phyloP scores from a whole-genome alignment of 2,888 invertebrate species.

The Odontocolon sp. region DNA sequence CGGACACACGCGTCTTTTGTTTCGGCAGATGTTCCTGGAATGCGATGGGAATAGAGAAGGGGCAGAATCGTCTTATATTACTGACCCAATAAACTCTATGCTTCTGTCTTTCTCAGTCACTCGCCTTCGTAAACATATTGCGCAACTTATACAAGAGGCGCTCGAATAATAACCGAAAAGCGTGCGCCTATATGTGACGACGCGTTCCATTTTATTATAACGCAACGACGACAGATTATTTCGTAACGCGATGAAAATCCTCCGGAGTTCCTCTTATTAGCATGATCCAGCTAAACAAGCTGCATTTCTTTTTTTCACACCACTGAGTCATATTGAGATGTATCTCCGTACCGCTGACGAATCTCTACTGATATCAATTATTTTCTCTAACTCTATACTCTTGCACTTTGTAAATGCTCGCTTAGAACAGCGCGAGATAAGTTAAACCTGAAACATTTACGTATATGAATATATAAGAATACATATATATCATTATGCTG shows the following conservation, averaged over 20 bases:
- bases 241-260: conserved; percentile 30
- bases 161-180: conserved; percentile 7
- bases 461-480: background rate
- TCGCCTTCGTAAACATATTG: conserved; percentile 7
- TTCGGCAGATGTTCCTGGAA: conserved; percentile 44
- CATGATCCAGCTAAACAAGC: conserved; percentile 4
- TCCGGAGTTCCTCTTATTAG: conserved; percentile 29
- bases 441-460: conserved; percentile 3
- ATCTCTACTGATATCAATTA: conserved; percentile 16
- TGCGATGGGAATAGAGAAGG: background rate
- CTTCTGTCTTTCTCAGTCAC: background rate
- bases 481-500: background rate
- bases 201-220: conserved; percentile 14
- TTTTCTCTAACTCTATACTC: background rate
- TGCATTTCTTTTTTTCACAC: conserved; percentile 2
- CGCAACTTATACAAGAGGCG: conserved; percentile 7
- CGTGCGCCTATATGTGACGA: background rate
- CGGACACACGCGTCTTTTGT: background rate
- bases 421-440: background rate
- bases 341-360: conserved; percentile 19
- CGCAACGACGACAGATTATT: conserved; percentile 10
- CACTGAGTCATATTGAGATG: conserved; percentile 22
- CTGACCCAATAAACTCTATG: conserved; percentile 54
- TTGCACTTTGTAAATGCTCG: background rate
- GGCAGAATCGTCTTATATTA: conserved; percentile 39